Evolutionary conservation across 2,797 vertebrate genomes (phyloP), one percentile per base, ranked within the genome.

Genomic region (Gila robusta): DNA sequence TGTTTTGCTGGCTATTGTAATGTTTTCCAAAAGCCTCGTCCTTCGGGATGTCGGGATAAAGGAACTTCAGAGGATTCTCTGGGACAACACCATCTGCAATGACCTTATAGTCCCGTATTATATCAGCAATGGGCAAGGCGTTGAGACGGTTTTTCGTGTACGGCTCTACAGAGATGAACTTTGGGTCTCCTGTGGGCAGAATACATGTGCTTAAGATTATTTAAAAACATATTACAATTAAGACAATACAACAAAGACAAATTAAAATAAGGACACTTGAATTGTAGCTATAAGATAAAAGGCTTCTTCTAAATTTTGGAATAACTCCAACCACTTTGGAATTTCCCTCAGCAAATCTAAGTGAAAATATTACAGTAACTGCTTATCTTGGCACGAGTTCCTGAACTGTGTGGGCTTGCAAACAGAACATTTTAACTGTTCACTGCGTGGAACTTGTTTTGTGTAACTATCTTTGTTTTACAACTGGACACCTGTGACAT

Each of bases 131-230:
- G 0, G 98, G 96, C 81, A 99, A 95, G 0, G 98, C 98, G 0
- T 93, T 97, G 16, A 99, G 94, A 0, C 97, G 96, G 79, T 93
- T 97, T 92, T 99, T 99, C 82, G 97, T 99, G 91, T 99, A 99
- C 4, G 98, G 98, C n/a, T 99, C 98, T 91, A 99, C 98, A 0
- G 98, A 99, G 91, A 98, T 98, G 86, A 99, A 97, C 70, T 96
- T 96, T 14, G 96, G 94, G 0, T 98, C 98, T 85, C 97, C 98
- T 99, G 93, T 59, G 21, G 83, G 82, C 64, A 87, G 23, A 37
- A 16, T 8, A 54, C 14, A 39, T 81, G 32, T 21, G 6, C 0
- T 66, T 64, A 62, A 72, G 8, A 74, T 73, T 64, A n/a, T 62
- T 64, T 37, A 28, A n/a, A 9, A 32, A 35, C 9, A 64, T 35